phyloP scores from a whole-genome alignment of 2,888 invertebrate species.

The Caenorhabditis japonica region DNA sequence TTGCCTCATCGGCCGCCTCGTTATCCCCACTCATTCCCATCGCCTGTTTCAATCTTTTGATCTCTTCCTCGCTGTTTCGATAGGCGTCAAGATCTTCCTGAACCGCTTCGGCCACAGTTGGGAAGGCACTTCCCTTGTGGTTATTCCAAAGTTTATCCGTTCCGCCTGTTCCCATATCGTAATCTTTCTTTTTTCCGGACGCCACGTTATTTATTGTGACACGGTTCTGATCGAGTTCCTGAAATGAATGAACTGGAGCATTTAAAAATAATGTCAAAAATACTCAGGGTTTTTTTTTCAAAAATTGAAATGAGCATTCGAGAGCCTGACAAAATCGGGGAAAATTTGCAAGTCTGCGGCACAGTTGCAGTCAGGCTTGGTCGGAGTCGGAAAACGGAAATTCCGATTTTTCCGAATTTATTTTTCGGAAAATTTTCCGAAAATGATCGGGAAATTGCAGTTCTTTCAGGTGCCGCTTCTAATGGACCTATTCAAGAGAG shows the following conservation, averaged over 20 bases:
- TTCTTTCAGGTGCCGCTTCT: no score
- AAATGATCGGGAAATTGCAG: no score
- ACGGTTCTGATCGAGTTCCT: conserved; percentile 89
- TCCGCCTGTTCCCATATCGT: conserved; percentile 84
- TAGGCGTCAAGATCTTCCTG: conserved; percentile 97
- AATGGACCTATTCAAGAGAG: no score
- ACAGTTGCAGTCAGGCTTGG: no score
- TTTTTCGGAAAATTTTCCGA: no score
- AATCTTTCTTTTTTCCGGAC: conserved; percentile 85
- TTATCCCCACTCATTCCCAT: conserved; percentile 84
- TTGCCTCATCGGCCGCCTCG: conserved; percentile 89
- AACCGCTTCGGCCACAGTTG: conserved; percentile 93
- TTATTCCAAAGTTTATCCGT: conserved; percentile 90
- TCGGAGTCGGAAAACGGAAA: no score
- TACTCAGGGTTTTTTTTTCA: no score
- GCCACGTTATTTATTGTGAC: conserved; percentile 84
- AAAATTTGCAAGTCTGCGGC: no score
- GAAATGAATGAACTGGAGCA: conserved; percentile 2
- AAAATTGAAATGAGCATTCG: no score
- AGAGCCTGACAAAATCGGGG: no score
- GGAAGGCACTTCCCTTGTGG: conserved; percentile 85
- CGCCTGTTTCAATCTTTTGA: conserved; percentile 91
- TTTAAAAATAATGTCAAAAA: no score
- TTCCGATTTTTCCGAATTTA: no score
- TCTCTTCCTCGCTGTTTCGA: conserved; percentile 92